Conservation (phyloP, 2,797 vertebrate genomes). For the Amphiprion clarkii region DNA sequence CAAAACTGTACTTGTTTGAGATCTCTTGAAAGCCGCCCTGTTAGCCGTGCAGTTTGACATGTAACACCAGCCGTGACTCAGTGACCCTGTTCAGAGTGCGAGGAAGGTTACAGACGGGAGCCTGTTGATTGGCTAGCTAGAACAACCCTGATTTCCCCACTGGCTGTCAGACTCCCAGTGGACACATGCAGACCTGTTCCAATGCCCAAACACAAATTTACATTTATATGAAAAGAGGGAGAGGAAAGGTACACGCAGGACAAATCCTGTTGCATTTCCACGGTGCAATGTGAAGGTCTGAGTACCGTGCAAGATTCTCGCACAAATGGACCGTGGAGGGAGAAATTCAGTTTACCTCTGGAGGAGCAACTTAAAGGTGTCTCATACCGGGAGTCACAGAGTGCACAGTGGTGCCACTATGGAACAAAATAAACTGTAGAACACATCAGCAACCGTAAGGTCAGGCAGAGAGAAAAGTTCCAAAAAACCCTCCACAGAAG, state of each 20-base stretch:
- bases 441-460: constrained; percentile 56
- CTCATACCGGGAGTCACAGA: constrained; percentile 60
- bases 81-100: constrained; percentile 59
- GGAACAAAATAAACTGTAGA: constrained; percentile 61
- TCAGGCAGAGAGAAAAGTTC: constrained; percentile 7
- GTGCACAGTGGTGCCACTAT: constrained; percentile 54
- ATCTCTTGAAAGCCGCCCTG: constrained; percentile 39
- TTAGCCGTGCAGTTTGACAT: constrained; percentile 52
- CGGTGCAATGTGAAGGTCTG: constrained; percentile 71
- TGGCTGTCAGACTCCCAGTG: constrained; percentile 61
- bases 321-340: constrained; percentile 70
- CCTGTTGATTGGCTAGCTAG: constrained; percentile 64
- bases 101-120: constrained; percentile 58
- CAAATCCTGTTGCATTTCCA: constrained; percentile 74
- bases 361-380: constrained; percentile 67
- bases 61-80: constrained; percentile 54
- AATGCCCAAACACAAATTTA: constrained; percentile 80
- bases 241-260: constrained; percentile 70
- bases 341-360: constrained; percentile 71
- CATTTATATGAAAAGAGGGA: constrained; percentile 83
- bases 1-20: constrained; percentile 41
- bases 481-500: constrained; percentile 23
- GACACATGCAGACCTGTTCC: constrained; percentile 72
- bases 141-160: constrained; percentile 75
- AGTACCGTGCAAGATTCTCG: constrained; percentile 51